Evolutionary conservation across 2,113 vertebrate species (phyloP), one percentile per base, ranked within the genome.

Genomic region (Eulemur rufifrons): DNA sequence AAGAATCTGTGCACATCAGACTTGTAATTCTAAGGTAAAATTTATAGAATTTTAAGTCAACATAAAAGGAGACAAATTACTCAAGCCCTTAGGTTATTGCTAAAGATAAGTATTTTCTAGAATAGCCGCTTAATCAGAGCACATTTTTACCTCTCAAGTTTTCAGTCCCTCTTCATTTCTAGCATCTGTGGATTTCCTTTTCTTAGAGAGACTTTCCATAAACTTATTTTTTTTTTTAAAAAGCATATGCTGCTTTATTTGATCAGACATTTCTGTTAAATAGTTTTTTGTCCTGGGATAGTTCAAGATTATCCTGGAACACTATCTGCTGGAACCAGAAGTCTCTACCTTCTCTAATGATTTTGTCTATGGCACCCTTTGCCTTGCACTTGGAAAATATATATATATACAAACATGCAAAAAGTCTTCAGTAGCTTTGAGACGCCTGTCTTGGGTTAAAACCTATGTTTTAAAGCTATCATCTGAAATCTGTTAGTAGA

Each of bases 11-110:
- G 6, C 23, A 77, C 11, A 68, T 80, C 56, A 81, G 29, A 52
- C 88, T 91, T 88, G n/a, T 47, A 87, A 91, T 69, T 85, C 27
- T 85, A 90, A 80, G 59, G 32, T 64, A 93, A 96, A 84, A 81
- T 69, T 29, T 86, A 63, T 10, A 93, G 59, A 76, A 39, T 37
- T 68, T 77, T 95, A 91, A 95, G 8, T 82, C 39, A 86, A 34
- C 12, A 17, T 64, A 21, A 94, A 85, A 42, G 27, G 59, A 32
- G 27, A 78, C 50, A 86, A 76, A 37, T n/a, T n/a, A 39, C 6
- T 56, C 13, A 50, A 73, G 39, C 21, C 21, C 1, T 92, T 86
- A 25, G 37, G 29, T 94, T 71, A 29, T 63, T 88, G 29, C 3
- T 32, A 6, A 73, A 37, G 34, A 15, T 63, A 63, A 27, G n/a